A percentile compares a stretch with the other conserved stretches of the same genome.
Conservation (phyloP, 2,113 vertebrate genomes). For the Erythrocercus mccallii region DNA sequence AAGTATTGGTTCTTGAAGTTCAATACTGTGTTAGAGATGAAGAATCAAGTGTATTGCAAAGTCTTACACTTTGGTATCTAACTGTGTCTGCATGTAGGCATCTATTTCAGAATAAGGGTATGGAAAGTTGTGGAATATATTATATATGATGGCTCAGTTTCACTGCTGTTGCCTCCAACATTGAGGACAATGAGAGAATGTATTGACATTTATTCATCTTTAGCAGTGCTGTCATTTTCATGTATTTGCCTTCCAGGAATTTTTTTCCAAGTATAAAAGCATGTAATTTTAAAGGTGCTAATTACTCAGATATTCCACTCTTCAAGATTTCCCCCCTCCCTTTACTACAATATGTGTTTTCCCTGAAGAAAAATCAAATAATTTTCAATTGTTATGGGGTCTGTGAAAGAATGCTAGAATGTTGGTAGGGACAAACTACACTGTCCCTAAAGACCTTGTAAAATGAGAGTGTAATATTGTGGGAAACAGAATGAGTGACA, state of each 20-base stretch:
- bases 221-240: neutral
- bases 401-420: neutral
- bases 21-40: rapidly evolving
- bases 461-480: neutral
- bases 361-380: neutral
- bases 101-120: neutral
- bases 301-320: neutral
- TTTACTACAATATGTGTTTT: no score
- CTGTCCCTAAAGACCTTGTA: neutral
- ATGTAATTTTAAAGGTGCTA: neutral
- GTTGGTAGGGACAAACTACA: neutral
- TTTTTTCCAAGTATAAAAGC: neutral
- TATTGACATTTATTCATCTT: neutral
- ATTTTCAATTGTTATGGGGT: neutral
- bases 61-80: neutral
- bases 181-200: neutral
- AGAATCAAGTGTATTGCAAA: neutral
- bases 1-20: neutral
- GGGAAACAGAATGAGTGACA: neutral
- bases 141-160: neutral
- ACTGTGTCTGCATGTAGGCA: neutral
- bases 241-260: neutral
- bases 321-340: neutral
- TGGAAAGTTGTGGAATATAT: neutral
- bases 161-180: neutral